Evolutionary conservation across 2,113 vertebrate species (phyloP), one percentile per base, ranked within the genome.

Genomic region (Oreochromis tanganicae): DNA sequence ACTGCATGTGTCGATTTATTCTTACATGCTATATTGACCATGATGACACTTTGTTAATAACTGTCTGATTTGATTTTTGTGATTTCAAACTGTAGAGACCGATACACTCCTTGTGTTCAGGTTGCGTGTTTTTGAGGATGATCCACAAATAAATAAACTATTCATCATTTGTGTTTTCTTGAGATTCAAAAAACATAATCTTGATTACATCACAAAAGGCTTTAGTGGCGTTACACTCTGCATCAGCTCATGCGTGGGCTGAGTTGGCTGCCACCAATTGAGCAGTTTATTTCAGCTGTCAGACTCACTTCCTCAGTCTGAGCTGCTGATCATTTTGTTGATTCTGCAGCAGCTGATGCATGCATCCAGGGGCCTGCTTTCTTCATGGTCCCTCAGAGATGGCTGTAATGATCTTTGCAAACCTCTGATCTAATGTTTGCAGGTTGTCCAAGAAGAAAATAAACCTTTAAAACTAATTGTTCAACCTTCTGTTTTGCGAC

Each of bases 251-350:
- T 0, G 19, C 57, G 38, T 82, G 4, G 6, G 50, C 46, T 54
- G 81, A 91, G 32, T 52, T 36, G 27, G 50, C 61, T 24, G 9
- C 46, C 46, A 82, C 80, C 41, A 61, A 57, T 19, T 85, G 87
- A 88, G 84, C 87, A 34, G 84, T 85, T 90, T 81, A 91, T 92
- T 93, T 88, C 63, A 85, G 85, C 89, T 90, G 92, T 90, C 89
- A 61, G 21, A 83, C 59, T 81, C 59, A 27, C 59, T 85, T 81
- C 52, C 85, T 87, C 41, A 1, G 38, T 41, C 59, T 71, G 52
- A 46, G 82, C 66, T 50, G 81, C 80, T 56, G 85, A 92, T 89
- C 87, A 83, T 82, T 93, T 86, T 87, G 57, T 75, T 87, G 82
- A 86, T 86, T 10, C 54, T 78, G 66, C 80, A 61, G 81, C 68